Evolutionary conservation across 2,888 invertebrate genomes (phyloP).

Genomic region (Lasioglossum calceatum): DNA sequence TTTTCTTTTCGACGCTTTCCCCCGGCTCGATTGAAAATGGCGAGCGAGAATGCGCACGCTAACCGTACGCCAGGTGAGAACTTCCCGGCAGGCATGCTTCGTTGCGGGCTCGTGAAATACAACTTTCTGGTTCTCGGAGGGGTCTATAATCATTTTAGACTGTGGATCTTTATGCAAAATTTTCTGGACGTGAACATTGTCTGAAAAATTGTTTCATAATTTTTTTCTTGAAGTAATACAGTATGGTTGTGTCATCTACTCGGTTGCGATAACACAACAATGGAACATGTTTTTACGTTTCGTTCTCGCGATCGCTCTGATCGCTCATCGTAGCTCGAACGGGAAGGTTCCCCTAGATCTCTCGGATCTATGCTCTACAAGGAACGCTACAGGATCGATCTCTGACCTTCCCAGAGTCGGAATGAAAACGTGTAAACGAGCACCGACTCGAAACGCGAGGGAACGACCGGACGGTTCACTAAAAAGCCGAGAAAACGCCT

Average conservation of each 20-base stretch:
- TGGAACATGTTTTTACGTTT: background rate
- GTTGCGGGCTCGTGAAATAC: background rate
- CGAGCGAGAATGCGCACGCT: background rate
- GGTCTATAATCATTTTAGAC: background rate
- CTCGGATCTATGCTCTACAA: background rate
- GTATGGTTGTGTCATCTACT: too few relatives aligned
- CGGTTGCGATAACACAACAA: background rate
- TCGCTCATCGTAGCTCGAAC: too few relatives aligned
- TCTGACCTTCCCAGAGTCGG: background rate
- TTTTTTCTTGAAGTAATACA: too few relatives aligned
- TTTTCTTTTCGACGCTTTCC: background rate
- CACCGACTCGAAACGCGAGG: background rate
- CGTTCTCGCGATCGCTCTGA: too few relatives aligned
- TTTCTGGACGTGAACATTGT: too few relatives aligned
- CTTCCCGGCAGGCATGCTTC: background rate
- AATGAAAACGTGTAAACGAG: background rate
- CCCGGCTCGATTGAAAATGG: background rate
- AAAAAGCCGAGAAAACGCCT: background rate
- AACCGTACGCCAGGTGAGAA: background rate
- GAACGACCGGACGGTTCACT: background rate
- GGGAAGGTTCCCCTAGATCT: background rate
- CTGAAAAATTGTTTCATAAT: too few relatives aligned
- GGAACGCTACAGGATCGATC: background rate
- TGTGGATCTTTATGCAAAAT: background rate
- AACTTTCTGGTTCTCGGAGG: background rate